A percentile compares a stretch with the other conserved stretches of the same genome.
These are phyloP conservation scores for Dorcus hopei DNA, from an alignment of 2,888 invertebrate genomes.

Conservation along the genomic window DNA sequence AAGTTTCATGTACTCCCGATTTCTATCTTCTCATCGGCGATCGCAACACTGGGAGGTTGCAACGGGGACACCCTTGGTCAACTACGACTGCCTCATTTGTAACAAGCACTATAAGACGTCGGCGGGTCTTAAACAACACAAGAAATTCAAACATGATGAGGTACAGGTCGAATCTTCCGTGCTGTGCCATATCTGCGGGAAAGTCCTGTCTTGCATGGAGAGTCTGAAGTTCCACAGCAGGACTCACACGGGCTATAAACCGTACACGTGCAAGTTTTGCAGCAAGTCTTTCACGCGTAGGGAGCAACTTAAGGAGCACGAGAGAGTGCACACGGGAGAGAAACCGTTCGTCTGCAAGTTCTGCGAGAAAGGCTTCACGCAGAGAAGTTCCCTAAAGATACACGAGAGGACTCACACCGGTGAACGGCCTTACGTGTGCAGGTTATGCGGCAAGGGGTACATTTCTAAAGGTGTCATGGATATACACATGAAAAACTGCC, in stretches of 20 bases:
- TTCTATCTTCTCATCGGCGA: constrained; percentile 48
- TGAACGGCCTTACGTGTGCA: constrained; percentile 59
- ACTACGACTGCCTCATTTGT: constrained; percentile 45
- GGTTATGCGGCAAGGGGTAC: constrained; percentile 59
- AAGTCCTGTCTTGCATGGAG: constrained; percentile 52
- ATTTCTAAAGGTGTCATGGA: constrained; percentile 61
- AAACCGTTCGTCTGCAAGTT: constrained; percentile 52
- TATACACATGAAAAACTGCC: constrained; percentile 56
- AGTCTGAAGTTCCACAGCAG: constrained; percentile 51
- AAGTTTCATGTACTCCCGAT: constrained; percentile 49
- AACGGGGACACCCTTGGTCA: constrained; percentile 45
- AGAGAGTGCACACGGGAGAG: constrained; percentile 45
- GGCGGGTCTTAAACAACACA: constrained; percentile 40
- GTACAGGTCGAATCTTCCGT: constrained; percentile 52
- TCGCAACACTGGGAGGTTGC: constrained; percentile 52
- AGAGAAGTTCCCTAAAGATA: constrained; percentile 61
- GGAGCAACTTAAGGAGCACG: constrained; percentile 43
- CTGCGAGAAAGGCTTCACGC: constrained; percentile 62
- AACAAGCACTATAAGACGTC: constrained; percentile 42
- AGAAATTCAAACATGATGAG: constrained; percentile 48
- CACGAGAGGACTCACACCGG: constrained; percentile 65
- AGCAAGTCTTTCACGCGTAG: constrained; percentile 45
- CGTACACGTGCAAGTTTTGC: constrained; percentile 42
- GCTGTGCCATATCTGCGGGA: constrained; percentile 55
- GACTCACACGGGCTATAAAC: constrained; percentile 44